phyloP scores from a whole-genome alignment of 2,113 vertebrate genomes.

The Madoqua kirkii region DNA sequence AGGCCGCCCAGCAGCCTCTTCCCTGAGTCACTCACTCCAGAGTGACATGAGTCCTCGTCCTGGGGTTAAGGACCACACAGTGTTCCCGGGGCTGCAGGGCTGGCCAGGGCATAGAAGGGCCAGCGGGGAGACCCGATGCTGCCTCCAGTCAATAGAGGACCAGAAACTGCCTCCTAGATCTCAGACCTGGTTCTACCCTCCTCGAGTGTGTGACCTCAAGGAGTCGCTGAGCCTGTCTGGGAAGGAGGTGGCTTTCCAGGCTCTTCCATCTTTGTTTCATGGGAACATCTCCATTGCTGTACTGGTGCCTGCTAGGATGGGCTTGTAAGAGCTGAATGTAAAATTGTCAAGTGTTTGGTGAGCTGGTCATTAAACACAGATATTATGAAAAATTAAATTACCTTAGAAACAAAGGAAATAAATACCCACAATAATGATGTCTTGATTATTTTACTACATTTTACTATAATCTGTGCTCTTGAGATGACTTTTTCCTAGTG shows the following conservation, averaged over 20 bases:
- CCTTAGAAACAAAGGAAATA: not conserved
- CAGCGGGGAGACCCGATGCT: not conserved
- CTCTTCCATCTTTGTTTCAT: not conserved
- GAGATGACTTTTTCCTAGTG: not conserved
- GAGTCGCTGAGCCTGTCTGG: not conserved
- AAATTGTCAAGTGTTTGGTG: not conserved
- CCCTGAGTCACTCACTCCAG: constrained; percentile 3
- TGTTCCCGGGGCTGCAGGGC: not conserved
- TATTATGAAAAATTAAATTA: not conserved
- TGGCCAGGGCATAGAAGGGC: not conserved
- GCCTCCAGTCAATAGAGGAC: not conserved
- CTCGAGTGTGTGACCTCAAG: not conserved
- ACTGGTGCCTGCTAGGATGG: not conserved
- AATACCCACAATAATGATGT: not conserved
- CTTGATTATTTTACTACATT: not conserved
- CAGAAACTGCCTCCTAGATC: not conserved
- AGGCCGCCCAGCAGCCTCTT: not conserved
- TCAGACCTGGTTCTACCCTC: not conserved
- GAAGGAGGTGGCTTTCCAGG: not conserved
- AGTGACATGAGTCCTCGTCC: constrained; percentile 23
- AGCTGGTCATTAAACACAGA: not conserved
- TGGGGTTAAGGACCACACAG: not conserved
- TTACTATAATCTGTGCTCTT: not conserved
- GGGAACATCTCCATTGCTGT: not conserved
- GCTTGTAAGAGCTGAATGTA: not conserved